Percentiles rank a stretch among this genome's conserved stretches.
phyloP scores from a whole-genome alignment of 2,888 invertebrate species.

The Axea sp. region DNA sequence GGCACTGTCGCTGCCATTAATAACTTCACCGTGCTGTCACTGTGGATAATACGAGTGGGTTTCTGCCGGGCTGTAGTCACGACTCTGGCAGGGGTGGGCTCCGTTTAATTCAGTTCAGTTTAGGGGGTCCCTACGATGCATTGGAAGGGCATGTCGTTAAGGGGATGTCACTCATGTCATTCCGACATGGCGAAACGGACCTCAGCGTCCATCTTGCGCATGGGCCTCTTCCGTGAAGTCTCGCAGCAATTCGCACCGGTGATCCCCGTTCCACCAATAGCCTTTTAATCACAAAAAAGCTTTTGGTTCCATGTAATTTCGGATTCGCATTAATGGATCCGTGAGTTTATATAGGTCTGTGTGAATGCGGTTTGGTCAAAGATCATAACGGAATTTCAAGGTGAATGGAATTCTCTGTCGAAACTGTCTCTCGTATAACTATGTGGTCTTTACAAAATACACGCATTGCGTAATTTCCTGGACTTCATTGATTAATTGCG shows the following conservation, averaged over 20 bases:
- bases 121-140: slow-evolving; percentile 76
- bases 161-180: slow-evolving; percentile 78
- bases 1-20: slow-evolving; percentile 80
- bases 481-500: slow-evolving; percentile 37
- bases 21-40: slow-evolving; percentile 79
- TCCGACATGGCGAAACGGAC: slow-evolving; percentile 74
- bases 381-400: slow-evolving; percentile 41
- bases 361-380: slow-evolving; percentile 22
- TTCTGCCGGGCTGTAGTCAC: slow-evolving; percentile 69
- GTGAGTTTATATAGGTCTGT: slow-evolving; percentile 3
- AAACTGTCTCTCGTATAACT: slow-evolving; percentile 38
- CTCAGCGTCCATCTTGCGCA: slow-evolving; percentile 71
- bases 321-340: slow-evolving; percentile 24
- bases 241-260: slow-evolving; percentile 1
- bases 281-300: slow-evolving; percentile 12
- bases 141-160: slow-evolving; percentile 78
- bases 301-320: slow-evolving; percentile 28
- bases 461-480: slow-evolving; percentile 39
- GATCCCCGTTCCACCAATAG: slow-evolving; percentile 17
- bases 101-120: slow-evolving; percentile 72
- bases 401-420: slow-evolving; percentile 34
- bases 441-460: slow-evolving; percentile 52
- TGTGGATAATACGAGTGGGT: slow-evolving; percentile 79
- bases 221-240: slow-evolving; percentile 33
- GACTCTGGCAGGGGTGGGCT: slow-evolving; percentile 61